Evolutionary conservation across 2,113 vertebrate genomes (phyloP).

Genomic region (Calidris pygmaea): DNA sequence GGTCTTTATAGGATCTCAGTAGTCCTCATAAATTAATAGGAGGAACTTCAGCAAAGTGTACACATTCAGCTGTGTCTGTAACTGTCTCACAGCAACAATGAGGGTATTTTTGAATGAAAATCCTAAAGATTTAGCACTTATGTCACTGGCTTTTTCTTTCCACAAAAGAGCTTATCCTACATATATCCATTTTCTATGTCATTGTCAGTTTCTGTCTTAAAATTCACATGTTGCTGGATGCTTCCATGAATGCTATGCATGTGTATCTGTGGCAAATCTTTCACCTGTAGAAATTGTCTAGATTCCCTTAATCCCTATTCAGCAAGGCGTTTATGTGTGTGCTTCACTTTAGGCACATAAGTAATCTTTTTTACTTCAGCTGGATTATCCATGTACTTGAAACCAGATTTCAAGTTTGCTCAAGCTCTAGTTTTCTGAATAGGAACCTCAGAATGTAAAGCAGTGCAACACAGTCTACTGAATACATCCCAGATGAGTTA

Average conservation of each 20-base stretch:
- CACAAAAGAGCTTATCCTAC: neutral
- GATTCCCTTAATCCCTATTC: neutral
- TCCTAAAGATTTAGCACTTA: neutral
- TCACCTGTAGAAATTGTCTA: neutral
- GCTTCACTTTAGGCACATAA: neutral
- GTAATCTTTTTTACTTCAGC: neutral
- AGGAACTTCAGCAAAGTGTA: neutral
- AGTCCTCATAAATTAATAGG: neutral
- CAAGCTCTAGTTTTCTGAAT: neutral
- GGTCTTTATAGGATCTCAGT: neutral
- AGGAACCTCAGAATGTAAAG: neutral
- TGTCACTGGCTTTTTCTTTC: neutral
- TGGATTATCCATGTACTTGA: neutral
- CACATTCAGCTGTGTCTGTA: neutral
- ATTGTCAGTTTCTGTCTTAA: constrained; percentile 7
- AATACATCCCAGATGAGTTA: neutral
- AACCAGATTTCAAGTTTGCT: neutral
- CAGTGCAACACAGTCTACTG: neutral
- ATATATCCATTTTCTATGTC: neutral
- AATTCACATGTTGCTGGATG: neutral
- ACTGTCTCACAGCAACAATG: neutral
- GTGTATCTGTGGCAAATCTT: neutral
- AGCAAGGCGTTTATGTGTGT: neutral
- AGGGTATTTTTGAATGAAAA: neutral
- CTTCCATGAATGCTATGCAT: neutral